Percentiles rank a stretch among this genome's conserved stretches.
These are phyloP conservation scores for Deilephila elpenor DNA, from an alignment of 2,888 invertebrate species.

Conservation along the genomic window DNA sequence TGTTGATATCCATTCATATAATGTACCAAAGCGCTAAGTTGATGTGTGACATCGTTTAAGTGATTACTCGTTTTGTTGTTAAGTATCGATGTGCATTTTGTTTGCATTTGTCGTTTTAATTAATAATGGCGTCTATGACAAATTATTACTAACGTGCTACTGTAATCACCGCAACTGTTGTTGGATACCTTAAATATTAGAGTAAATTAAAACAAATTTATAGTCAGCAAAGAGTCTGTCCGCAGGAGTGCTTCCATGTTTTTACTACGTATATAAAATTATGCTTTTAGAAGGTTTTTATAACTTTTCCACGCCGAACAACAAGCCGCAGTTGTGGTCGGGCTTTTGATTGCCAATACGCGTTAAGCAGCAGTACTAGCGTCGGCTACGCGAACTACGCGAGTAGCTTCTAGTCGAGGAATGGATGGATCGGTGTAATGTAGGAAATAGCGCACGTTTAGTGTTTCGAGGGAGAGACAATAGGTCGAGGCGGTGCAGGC, in stretches of 20 bases:
- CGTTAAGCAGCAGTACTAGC: slow-evolving; percentile 47
- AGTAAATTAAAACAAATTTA: slow-evolving; percentile 48
- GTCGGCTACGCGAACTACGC: slow-evolving; percentile 16
- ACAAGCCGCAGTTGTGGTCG: slow-evolving; percentile 57
- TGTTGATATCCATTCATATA: slow-evolving; percentile 25
- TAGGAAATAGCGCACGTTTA: slow-evolving; percentile 14
- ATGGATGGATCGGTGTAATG: slow-evolving; percentile 21
- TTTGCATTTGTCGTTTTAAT: slow-evolving; percentile 4
- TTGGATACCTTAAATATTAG: slow-evolving; percentile 21
- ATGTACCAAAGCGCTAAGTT: slow-evolving; percentile 29
- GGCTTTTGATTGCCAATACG: slow-evolving; percentile 74
- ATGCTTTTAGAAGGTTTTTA: slow-evolving; percentile 76
- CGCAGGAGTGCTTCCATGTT: slow-evolving; percentile 83
- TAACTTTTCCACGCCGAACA: slow-evolving; percentile 60
- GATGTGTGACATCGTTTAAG: slow-evolving; percentile 30
- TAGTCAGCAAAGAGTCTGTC: slow-evolving; percentile 82
- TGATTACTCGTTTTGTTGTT: slow-evolving; percentile 11
- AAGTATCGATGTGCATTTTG: slow-evolving; percentile 12
- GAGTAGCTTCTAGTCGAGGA: slow-evolving; percentile 26
- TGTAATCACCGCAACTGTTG: slow-evolving; percentile 26
- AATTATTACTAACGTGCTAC: slow-evolving; percentile 7
- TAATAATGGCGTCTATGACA: neutral
- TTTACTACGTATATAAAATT: slow-evolving; percentile 75
- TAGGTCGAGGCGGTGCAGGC: neutral
- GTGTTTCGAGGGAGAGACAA: neutral